Conservation (phyloP, 1,140 invertebrate species). For the Cydia fagiglandana region DNA sequence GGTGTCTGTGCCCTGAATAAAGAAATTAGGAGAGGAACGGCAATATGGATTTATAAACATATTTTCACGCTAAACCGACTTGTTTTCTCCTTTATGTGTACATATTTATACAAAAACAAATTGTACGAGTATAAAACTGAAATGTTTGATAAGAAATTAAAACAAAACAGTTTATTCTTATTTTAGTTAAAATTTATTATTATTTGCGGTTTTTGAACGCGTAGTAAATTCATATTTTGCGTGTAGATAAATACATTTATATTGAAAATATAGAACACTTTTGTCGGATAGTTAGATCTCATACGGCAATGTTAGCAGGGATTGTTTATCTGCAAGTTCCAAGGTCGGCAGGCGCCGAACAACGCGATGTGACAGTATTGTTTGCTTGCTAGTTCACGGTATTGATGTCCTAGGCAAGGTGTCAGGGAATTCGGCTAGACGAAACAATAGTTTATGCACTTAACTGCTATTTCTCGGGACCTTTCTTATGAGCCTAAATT, state of each 20-base stretch:
- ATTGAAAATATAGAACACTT: not conserved
- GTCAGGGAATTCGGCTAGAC: not conserved
- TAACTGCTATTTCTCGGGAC: too few species aligned
- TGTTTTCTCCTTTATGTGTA: too few species aligned
- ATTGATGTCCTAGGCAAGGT: not conserved
- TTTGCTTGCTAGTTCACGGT: not conserved
- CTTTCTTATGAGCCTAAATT: too few species aligned
- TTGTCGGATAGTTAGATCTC: not conserved
- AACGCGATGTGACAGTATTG: not conserved
- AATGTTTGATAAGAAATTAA: too few species aligned
- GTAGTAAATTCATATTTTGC: too few species aligned
- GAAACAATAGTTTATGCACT: not conserved
- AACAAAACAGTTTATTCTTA: too few species aligned
- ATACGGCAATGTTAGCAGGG: not conserved
- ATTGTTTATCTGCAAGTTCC: slow-evolving; percentile 6
- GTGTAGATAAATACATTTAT: too few species aligned
- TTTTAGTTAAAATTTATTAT: too few species aligned
- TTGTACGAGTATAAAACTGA: too few species aligned
- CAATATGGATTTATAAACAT: not conserved
- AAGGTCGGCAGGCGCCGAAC: not conserved
- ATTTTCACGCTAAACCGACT: not conserved
- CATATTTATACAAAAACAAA: too few species aligned
- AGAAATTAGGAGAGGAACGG: not conserved
- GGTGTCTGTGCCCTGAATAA: slow-evolving; percentile 6
- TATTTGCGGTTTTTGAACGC: too few species aligned